These are phyloP conservation scores for Solea solea DNA, from an alignment of 2,113 vertebrate genomes.

Conservation along the genomic window DNA sequence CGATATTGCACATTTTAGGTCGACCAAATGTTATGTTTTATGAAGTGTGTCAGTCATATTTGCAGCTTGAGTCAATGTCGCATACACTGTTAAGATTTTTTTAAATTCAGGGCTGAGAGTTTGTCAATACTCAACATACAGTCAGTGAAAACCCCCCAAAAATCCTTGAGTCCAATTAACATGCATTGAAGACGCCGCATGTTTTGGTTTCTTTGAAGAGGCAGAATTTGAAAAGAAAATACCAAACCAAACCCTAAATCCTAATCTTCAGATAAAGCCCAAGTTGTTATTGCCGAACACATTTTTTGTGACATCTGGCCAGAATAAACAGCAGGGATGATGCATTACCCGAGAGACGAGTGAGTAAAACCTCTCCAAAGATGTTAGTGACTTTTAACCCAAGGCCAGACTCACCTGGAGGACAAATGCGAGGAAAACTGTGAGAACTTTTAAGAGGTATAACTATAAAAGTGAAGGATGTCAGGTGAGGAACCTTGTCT, in stretches of 20 bases:
- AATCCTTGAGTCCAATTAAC: constrained; percentile 47
- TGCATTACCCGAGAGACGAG: neutral
- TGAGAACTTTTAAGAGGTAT: neutral
- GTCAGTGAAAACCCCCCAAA: constrained; percentile 39
- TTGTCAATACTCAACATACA: constrained; percentile 17
- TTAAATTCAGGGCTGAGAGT: constrained; percentile 24
- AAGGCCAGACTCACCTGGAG: neutral
- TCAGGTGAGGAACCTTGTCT: too few species aligned
- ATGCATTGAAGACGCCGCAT: constrained; percentile 30
- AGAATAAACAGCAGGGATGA: neutral
- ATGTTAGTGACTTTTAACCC: neutral
- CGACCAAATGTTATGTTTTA: neutral
- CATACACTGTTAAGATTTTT: neutral
- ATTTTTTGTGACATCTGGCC: constrained; percentile 7
- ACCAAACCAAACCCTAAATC: neutral
- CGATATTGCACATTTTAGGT: neutral
- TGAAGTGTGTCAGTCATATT: neutral
- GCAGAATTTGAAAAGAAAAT: constrained; percentile 19
- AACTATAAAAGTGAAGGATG: too few species aligned
- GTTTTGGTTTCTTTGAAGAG: constrained; percentile 29
- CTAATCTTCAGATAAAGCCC: constrained; percentile 22
- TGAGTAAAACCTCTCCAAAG: neutral
- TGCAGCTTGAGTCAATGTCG: neutral
- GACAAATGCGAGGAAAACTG: neutral
- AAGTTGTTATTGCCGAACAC: neutral